phyloP scores from a whole-genome alignment of 2,113 vertebrate species.

The Cyprinodon brontotheroides region DNA sequence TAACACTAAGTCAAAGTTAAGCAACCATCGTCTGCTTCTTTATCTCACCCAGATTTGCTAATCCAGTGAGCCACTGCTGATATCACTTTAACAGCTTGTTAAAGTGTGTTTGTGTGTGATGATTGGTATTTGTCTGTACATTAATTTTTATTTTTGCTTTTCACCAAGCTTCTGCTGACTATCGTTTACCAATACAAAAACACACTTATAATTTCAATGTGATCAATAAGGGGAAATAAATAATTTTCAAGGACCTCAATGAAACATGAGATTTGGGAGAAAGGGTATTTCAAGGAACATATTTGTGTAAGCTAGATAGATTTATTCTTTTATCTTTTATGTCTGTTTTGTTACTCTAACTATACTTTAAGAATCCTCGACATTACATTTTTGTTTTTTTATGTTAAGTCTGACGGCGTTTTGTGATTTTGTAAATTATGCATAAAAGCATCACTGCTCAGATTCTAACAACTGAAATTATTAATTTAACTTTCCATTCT shows the following conservation, averaged over 20 bases:
- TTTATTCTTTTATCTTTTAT: no score
- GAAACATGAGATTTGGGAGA: neutral
- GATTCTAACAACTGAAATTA: no score
- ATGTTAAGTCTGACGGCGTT: no score
- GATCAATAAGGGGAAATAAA: neutral
- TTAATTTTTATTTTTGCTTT: constrained; percentile 44
- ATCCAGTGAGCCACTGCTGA: constrained; percentile 71
- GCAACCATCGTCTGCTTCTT: constrained; percentile 73
- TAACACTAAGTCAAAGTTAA: constrained; percentile 76
- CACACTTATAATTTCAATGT: neutral
- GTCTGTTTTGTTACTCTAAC: no score
- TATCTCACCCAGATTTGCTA: constrained; percentile 75
- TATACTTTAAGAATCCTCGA: no score
- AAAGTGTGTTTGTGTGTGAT: constrained; percentile 30
- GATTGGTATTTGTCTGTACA: constrained; percentile 35
- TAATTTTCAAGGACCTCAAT: neutral
- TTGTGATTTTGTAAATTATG: no score
- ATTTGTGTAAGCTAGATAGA: no score
- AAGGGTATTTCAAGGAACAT: neutral
- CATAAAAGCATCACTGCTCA: no score
- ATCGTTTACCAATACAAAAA: neutral
- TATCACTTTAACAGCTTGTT: constrained; percentile 72
- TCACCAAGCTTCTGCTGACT: constrained; percentile 45
- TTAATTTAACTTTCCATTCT: no score
- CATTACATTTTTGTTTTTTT: no score